Evolutionary conservation across 2,113 vertebrate species (phyloP), one percentile per base, ranked within the genome.

Genomic region (Conger conger): DNA sequence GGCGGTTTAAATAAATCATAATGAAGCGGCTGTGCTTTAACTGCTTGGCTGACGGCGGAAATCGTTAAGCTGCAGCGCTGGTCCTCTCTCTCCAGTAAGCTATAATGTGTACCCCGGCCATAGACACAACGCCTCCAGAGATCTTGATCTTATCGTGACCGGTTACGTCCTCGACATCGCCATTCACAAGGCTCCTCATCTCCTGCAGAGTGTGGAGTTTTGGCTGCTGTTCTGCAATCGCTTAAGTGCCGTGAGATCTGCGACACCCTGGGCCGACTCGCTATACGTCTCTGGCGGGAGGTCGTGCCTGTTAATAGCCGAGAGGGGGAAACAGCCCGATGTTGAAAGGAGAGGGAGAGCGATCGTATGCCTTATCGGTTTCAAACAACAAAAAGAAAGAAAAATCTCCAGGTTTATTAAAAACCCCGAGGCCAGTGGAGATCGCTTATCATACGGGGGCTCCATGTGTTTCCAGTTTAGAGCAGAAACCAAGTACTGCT

Each of bases 1-100:
- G 84, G 91, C 38, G 54, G 33, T 86, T 89, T 94, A 89, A 94
- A 94, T 93, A 93, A 94, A 88, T 94, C 86, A 92, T 92, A 83
- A 76, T 36, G 85, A 85, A 33, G 84, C 77, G 87, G 84, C 85
- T 87, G 85, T 82, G 83, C 79, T 90, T 92, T 92, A 90, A 92
- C 89, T 88, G 82, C 0, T 90, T 89, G 87, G 87, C 90, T 89
- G 90, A 90, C 90, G 82, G 87, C 18, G 27, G 36, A 87, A 91
- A 88, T 87, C 92, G 92, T 90, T 90, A 30, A 88, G 42, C 7
- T 8, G 9, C 4, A 81, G 23, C 37, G 42, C 5, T 18, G 18
- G 68, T n/a, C 68, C 9, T 11, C 68, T 13, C 7, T 30, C n/a
- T 1, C 79, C 27, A 45, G 9, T 18, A 13, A 20, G 13, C 11